phyloP scores from a whole-genome alignment of 2,113 vertebrate species.

The Eudorcas thomsonii region DNA sequence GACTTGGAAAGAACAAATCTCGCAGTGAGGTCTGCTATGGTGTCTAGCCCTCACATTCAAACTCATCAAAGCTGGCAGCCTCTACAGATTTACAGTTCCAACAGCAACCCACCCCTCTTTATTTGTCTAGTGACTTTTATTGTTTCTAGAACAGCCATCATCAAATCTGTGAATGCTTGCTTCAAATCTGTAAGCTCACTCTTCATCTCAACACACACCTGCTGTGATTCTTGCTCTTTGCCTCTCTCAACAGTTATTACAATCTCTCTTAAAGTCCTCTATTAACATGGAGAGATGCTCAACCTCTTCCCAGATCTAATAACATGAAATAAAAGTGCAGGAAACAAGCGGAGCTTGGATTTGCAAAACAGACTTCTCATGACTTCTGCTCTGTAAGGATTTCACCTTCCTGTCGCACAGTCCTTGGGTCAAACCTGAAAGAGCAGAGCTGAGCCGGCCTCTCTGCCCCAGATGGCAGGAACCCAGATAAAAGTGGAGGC shows the following conservation, averaged over 20 bases:
- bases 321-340: neutral
- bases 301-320: neutral
- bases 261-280: neutral
- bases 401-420: neutral
- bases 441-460: neutral
- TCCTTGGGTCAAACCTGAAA: slow-evolving; percentile 12
- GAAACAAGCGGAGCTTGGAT: neutral
- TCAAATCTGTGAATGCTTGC: neutral
- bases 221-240: neutral
- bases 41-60: neutral
- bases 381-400: neutral
- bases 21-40: neutral
- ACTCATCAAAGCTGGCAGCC: neutral
- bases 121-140: neutral
- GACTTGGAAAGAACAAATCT: neutral
- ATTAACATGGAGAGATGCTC: neutral
- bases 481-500: neutral
- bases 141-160: neutral
- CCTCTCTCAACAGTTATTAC: neutral
- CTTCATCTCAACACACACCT: neutral
- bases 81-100: neutral
- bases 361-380: neutral
- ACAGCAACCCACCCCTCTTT: neutral
- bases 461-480: neutral
- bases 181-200: neutral